Conservation (phyloP, 2,797 vertebrate genomes). For the Lycodopsis pacificus region DNA sequence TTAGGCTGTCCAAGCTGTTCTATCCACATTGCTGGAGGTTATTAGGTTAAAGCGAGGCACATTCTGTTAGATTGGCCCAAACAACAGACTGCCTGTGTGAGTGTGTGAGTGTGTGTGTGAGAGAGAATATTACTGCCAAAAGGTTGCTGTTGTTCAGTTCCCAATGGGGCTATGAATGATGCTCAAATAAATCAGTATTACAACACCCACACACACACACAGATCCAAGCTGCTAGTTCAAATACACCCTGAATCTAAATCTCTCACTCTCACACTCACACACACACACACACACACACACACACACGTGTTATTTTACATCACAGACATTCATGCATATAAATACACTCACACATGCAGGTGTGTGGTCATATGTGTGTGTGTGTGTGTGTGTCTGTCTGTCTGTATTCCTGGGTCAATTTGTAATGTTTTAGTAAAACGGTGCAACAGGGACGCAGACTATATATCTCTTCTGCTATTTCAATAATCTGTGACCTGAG, state of each 20-base stretch:
- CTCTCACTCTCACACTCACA: not conserved
- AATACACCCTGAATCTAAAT: slow-evolving; percentile 5
- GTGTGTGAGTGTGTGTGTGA: slow-evolving; percentile 28
- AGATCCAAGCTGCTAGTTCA: slow-evolving; percentile 20
- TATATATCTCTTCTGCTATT: slow-evolving; percentile 79
- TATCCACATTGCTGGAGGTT: slow-evolving; percentile 21
- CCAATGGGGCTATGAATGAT: slow-evolving; percentile 56
- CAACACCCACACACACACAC: slow-evolving; percentile 23
- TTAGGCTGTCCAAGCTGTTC: slow-evolving; percentile 6
- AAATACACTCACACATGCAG: not conserved
- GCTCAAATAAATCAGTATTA: slow-evolving; percentile 64
- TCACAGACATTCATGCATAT: slow-evolving; percentile 9
- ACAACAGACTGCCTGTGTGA: slow-evolving; percentile 39
- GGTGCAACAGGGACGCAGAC: slow-evolving; percentile 49
- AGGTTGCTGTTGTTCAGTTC: slow-evolving; percentile 57
- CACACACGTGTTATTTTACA: slow-evolving; percentile 25
- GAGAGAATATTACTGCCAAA: slow-evolving; percentile 42
- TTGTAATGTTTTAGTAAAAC: slow-evolving; percentile 45
- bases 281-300: slow-evolving; percentile 12
- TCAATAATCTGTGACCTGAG: slow-evolving; percentile 82
- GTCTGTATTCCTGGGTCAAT: slow-evolving; percentile 38
- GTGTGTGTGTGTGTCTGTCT: too few species aligned
- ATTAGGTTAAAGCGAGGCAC: slow-evolving; percentile 48
- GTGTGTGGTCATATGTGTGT: slow-evolving; percentile 19
- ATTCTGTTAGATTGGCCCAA: slow-evolving; percentile 33